phyloP scores from a whole-genome alignment of 2,888 invertebrate species.

The Formica aserva region DNA sequence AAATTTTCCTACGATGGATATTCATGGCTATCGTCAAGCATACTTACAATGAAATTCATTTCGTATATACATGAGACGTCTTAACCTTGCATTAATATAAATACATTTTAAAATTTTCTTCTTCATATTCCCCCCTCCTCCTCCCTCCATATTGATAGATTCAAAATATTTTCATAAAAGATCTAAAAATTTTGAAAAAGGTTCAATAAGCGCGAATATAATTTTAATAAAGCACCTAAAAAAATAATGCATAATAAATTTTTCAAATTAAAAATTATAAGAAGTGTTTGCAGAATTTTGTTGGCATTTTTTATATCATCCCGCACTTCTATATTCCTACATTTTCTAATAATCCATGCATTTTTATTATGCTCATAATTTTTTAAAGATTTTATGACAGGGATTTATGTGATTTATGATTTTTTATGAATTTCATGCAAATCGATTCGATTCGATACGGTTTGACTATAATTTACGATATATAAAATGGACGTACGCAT shows the following conservation, averaged over 20 bases:
- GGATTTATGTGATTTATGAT: constrained; percentile 16
- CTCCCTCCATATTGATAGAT: background rate
- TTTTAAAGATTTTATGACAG: background rate
- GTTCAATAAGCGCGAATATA: background rate
- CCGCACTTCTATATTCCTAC: background rate
- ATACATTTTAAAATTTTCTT: background rate
- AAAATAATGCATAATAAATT: background rate
- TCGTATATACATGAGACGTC: background rate
- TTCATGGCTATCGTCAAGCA: constrained; percentile 36
- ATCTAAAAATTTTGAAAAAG: background rate
- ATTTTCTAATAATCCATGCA: background rate
- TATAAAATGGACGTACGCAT: constrained; percentile 14
- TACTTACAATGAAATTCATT: constrained; percentile 30
- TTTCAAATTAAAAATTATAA: constrained; percentile 15
- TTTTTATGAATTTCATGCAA: constrained; percentile 31
- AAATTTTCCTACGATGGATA: constrained; percentile 35
- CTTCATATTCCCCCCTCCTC: background rate
- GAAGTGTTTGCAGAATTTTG: background rate
- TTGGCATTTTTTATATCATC: background rate
- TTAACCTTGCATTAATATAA: constrained; percentile 24
- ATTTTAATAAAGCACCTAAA: background rate
- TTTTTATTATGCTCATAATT: constrained; percentile 6
- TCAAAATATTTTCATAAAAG: constrained; percentile 10
- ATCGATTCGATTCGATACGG: constrained; percentile 8
- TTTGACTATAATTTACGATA: constrained; percentile 32